phyloP scores from a whole-genome alignment of 2,797 vertebrate genomes.

The Cynopterus sphinx region DNA sequence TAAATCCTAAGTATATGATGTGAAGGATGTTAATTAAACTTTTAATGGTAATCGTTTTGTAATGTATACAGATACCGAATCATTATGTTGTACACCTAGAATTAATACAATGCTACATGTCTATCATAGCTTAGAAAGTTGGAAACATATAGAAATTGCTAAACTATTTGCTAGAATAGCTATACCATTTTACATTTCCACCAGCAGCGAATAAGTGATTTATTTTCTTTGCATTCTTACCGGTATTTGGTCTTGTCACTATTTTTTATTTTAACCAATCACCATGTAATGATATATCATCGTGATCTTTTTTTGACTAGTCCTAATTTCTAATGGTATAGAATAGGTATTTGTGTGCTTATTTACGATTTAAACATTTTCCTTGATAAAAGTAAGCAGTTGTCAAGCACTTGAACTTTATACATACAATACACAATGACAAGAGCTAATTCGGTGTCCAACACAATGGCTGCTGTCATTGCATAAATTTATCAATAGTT shows the following conservation, averaged over 20 bases:
- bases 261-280: neutral
- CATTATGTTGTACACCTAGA: neutral
- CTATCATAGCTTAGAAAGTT: too few species aligned
- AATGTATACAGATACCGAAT: neutral
- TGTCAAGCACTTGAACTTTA: neutral
- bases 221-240: too few species aligned
- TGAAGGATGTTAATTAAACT: neutral
- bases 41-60: neutral
- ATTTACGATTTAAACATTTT: neutral
- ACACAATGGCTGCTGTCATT: neutral
- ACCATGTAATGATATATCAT: neutral
- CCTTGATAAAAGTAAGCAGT: too few species aligned
- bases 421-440: accelerated
- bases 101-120: neutral
- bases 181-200: neutral
- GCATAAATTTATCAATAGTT: neutral
- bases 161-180: neutral
- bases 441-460: neutral
- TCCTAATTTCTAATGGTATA: too few species aligned
- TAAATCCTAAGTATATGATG: neutral
- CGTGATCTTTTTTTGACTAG: too few species aligned
- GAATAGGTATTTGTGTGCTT: neutral
- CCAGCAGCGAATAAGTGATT: neutral
- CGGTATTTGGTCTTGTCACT: neutral
- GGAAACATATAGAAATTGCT: too few species aligned